A percentile compares a stretch with the other conserved stretches of the same genome.
phyloP scores from a whole-genome alignment of 30 jellyfish, hydroid and myxozoan genomes.

The Aurelia sp. region DNA sequence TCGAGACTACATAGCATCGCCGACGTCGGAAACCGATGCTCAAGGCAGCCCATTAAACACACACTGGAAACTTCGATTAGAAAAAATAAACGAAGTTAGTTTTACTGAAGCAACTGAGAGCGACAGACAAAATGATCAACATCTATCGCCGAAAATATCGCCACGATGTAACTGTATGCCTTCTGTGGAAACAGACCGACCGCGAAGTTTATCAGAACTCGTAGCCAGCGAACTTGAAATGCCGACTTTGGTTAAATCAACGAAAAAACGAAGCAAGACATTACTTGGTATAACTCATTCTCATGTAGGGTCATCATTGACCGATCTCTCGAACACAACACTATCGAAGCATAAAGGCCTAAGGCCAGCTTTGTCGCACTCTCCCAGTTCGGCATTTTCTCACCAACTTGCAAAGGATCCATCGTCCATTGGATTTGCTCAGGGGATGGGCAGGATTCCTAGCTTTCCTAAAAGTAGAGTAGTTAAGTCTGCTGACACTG shows the following conservation, averaged over 20 bases:
- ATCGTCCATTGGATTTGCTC: slow-evolving; percentile 1
- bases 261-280: slow-evolving; percentile 30
- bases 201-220: slow-evolving; percentile 50
- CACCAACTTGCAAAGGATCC: slow-evolving; percentile 49
- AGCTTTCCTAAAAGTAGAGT: slow-evolving; percentile 60
- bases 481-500: slow-evolving; percentile 23
- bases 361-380: slow-evolving; percentile 27
- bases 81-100: slow-evolving; percentile 62
- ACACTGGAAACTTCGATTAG: slow-evolving; percentile 36
- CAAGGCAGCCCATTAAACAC: slow-evolving; percentile 33
- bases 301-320: slow-evolving; percentile 41
- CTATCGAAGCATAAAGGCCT: slow-evolving; percentile 15
- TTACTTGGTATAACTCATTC: slow-evolving; percentile 18
- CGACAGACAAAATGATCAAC: slow-evolving; percentile 22
- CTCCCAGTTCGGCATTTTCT: slow-evolving; percentile 23
- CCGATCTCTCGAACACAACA: slow-evolving; percentile 19
- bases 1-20: slow-evolving; percentile 17
- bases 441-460: slow-evolving; percentile 44
- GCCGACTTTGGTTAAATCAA: slow-evolving; percentile 7
- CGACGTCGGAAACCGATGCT: slow-evolving; percentile 33
- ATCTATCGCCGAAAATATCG: background rate
- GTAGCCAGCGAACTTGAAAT: slow-evolving; percentile 10
- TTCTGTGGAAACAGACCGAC: slow-evolving; percentile 12
- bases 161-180: background rate
- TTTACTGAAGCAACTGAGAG: slow-evolving; percentile 42